Percentiles rank a stretch among this genome's conserved stretches.
Conservation (phyloP, 2,797 vertebrate genomes). For the Phalanger gymnotis region DNA sequence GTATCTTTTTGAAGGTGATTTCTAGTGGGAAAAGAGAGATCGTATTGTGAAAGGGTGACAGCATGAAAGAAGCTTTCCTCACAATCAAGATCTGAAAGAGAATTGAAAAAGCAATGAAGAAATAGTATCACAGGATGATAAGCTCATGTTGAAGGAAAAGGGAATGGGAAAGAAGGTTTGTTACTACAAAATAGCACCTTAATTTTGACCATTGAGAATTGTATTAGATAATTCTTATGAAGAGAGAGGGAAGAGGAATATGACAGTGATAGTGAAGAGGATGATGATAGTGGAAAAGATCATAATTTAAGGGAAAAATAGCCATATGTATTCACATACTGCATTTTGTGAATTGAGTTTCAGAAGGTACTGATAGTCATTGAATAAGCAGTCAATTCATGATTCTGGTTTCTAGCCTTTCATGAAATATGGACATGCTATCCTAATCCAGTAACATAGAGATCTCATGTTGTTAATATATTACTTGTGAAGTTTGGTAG, state of each 20-base stretch:
- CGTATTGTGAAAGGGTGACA: constrained; percentile 12
- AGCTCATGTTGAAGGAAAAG: constrained; percentile 14
- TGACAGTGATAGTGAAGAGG: neutral
- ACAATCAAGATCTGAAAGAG: constrained; percentile 52
- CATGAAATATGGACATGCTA: constrained; percentile 39
- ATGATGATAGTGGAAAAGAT: neutral
- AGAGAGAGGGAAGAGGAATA: neutral
- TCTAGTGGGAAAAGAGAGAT: constrained; percentile 31
- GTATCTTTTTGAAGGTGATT: constrained; percentile 44
- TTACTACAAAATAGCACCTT: neutral
- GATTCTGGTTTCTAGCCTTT: constrained; percentile 39
- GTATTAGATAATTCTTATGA: neutral
- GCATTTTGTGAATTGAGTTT: neutral
- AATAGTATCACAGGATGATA: constrained; percentile 32
- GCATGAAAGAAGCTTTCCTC: constrained; percentile 48
- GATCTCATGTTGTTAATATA: constrained; percentile 60
- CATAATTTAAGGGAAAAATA: neutral
- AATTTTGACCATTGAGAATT: neutral
- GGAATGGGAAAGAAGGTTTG: neutral
- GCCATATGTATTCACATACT: neutral
- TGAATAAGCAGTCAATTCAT: neutral
- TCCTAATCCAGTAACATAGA: constrained; percentile 68
- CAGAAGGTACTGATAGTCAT: neutral
- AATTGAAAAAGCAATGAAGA: constrained; percentile 31
- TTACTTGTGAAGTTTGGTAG: constrained; percentile 61